Evolutionary conservation across 2,113 vertebrate genomes (phyloP), one percentile per base, ranked within the genome.

Genomic region (Callospermophilus lateralis): DNA sequence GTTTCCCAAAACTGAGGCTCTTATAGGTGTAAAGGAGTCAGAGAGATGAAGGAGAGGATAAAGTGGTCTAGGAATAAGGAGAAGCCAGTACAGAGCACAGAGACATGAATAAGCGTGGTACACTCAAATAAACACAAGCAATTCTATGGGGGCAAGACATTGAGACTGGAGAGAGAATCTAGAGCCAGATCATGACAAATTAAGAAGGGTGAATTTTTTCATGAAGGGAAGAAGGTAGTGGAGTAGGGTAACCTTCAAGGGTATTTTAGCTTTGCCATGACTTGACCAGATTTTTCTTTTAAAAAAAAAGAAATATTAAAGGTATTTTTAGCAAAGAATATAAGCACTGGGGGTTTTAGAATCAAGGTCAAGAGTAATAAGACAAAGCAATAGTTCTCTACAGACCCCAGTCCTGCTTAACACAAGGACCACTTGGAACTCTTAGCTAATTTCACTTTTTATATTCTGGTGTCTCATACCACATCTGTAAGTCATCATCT

Each of bases 291-390:
- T 83, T 72, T 87, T 11, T 53, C 39, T 84, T 61, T 95, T 61
- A 63, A 53, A 79, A 73, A 91, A 70, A 73, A 92, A 70, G 7
- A 77, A 55, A 72, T 84, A 70, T n/a, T 89, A 67, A 86, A 80
- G 32, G 63, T 88, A 83, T 80, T 95, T 95, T 81, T 55, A 61
- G 63, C n/a, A 91, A 83, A 88, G 45, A 90, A 39, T 53, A 91
- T 42, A 19, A 93, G 17, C 48, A 26, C 13, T 37, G 2, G 2
- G 9, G 12, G 37, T 92, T 91, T 84, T 48, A 84, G 87, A 89
- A 48, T 80, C 65, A 78, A 88, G 77, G 58, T 84, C 83, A 90
- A 90, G 39, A 84, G 67, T 37, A 80, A 72, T 74, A 88, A 72
- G 86, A 48, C 30, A 93, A 92, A 95, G 26, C 8, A 92, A 24